A percentile compares a stretch with the other conserved stretches of the same genome.
Evolutionary conservation across 1,140 invertebrate species (phyloP).

Genomic region (Neodiprion fabricii): DNA sequence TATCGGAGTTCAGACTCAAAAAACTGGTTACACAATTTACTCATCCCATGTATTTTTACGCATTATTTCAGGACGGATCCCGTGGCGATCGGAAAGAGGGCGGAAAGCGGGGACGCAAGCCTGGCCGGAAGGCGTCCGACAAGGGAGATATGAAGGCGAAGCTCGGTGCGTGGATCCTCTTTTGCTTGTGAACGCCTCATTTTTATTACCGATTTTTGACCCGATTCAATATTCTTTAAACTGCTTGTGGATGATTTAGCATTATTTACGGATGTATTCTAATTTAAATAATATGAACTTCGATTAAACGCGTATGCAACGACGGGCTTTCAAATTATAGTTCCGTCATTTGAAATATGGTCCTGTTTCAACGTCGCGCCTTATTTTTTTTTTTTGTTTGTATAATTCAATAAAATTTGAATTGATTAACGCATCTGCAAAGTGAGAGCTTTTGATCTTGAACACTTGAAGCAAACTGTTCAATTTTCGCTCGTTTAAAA

Average conservation of each 20-base stretch:
- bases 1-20: not conserved
- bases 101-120: constrained; percentile 86
- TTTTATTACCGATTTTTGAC: not conserved
- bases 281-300: no score
- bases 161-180: constrained; percentile 70
- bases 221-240: not conserved
- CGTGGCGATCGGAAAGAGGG: constrained; percentile 74
- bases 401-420: no score
- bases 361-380: no score
- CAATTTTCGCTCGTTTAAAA: no score
- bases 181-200: not conserved
- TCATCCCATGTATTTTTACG: not conserved
- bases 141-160: constrained; percentile 95
- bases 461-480: no score
- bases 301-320: no score
- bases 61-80: constrained; percentile 61
- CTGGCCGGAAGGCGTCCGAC: constrained; percentile 84
- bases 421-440: no score
- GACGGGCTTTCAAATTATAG: no score
- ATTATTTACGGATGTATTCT: no score
- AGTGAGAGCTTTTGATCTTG: no score
- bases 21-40: not conserved
- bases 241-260: not conserved
- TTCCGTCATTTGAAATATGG: no score
- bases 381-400: no score